A percentile compares a stretch with the other conserved stretches of the same genome.
Evolutionary conservation across 2,797 vertebrate genomes (phyloP).

Genomic region (Peromyscus nudipes): DNA sequence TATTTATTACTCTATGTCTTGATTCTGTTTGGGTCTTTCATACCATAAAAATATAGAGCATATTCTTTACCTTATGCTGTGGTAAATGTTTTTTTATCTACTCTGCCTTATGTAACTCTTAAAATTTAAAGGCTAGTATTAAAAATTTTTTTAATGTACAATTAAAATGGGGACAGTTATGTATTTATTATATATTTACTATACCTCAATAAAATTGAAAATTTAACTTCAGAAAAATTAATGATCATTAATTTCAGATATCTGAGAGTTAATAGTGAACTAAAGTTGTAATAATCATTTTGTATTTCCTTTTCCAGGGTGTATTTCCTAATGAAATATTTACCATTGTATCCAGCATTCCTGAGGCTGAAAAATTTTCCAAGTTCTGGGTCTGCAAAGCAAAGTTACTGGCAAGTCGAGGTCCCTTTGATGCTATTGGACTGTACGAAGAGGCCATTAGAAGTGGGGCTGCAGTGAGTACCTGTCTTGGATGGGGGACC

Average conservation of each 20-base stretch:
- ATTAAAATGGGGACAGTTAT: slow-evolving; percentile 16
- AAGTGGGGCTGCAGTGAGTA: slow-evolving; percentile 90
- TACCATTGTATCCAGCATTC: slow-evolving; percentile 90
- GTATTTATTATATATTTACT: slow-evolving; percentile 20
- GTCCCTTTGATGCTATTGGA: slow-evolving; percentile 90
- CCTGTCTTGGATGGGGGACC: neutral
- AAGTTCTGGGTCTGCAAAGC: slow-evolving; percentile 96
- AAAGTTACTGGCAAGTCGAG: slow-evolving; percentile 90
- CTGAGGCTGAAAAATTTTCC: slow-evolving; percentile 93
- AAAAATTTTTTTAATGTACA: slow-evolving; percentile 27
- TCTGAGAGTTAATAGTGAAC: neutral
- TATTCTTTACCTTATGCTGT: slow-evolving; percentile 39
- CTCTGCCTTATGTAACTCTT: slow-evolving; percentile 48
- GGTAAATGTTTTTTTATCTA: slow-evolving; percentile 39
- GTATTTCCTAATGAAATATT: slow-evolving; percentile 83
- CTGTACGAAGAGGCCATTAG: slow-evolving; percentile 93
- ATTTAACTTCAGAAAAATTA: slow-evolving; percentile 49
- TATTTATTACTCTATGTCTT: neutral
- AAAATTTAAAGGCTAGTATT: slow-evolving; percentile 45
- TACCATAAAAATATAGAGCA: slow-evolving; percentile 18
- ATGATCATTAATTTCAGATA: neutral
- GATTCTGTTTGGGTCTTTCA: neutral
- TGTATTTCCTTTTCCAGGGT: slow-evolving; percentile 72
- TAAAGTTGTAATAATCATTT: neutral
- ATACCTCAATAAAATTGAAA: slow-evolving; percentile 12